Conservation (phyloP, 2,888 invertebrate species). For the Caenorhabditis sp. region DNA sequence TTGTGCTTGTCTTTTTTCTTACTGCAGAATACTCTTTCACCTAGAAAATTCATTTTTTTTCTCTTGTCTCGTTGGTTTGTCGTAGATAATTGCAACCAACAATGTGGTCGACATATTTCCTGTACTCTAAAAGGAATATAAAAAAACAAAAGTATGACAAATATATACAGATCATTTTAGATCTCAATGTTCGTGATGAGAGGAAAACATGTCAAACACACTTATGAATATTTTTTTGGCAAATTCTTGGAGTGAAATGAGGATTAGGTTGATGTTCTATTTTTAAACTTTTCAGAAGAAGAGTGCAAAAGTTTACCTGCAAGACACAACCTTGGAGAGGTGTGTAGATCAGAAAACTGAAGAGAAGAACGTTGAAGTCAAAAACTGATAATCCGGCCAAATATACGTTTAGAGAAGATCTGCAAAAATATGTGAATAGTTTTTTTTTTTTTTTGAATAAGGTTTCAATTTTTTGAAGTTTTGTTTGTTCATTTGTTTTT, state of each 20-base stretch:
- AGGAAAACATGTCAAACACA: neutral
- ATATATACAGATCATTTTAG: neutral
- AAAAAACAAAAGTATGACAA: neutral
- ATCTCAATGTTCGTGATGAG: neutral
- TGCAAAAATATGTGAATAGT: too few relatives aligned
- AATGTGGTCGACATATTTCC: neutral
- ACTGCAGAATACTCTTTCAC: neutral
- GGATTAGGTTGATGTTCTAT: too few relatives aligned
- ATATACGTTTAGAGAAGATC: slow-evolving; percentile 68
- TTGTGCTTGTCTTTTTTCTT: neutral
- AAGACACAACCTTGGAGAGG: slow-evolving; percentile 55
- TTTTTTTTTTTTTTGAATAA: too few relatives aligned
- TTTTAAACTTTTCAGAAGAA: neutral
- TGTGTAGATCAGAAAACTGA: slow-evolving; percentile 64
- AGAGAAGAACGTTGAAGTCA: slow-evolving; percentile 64
- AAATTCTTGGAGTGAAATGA: too few relatives aligned
- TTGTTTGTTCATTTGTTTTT: too few relatives aligned
- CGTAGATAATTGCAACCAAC: neutral
- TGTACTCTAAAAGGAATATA: neutral
- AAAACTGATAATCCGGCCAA: slow-evolving; percentile 69
- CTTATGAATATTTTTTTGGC: neutral
- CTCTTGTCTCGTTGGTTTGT: neutral
- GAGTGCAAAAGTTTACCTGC: slow-evolving; percentile 28
- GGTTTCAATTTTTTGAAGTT: too few relatives aligned
- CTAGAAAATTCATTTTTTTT: neutral